Base-by-base conservation (phyloP, 2,113 vertebrate genomes). In the Cricetomys ansorgei region DNA sequence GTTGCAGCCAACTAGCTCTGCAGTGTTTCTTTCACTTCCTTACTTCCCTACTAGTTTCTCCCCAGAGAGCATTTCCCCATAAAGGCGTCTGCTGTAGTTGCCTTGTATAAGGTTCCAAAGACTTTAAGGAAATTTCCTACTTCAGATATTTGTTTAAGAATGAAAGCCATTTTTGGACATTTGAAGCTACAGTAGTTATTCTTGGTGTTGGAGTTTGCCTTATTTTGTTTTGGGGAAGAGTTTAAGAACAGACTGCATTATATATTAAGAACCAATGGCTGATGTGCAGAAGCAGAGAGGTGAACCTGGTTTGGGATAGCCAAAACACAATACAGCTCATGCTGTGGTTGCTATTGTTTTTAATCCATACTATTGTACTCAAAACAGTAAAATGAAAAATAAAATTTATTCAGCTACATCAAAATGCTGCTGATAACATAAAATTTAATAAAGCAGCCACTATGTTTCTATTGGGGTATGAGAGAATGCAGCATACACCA, bases 381-480 rank as follows among this genome's bases (percentile, higher is more conserved):
- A n/a, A 48, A 84, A 31, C 27, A 67, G 83, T 79, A 67, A 92
- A 86, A 91, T 50, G 31, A 55, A 83, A 84, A 64, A 48, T 83
- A 31, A n/a, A 76, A 83, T 73, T 73, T 50, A 62, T 34, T 37
- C 31, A 91, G 37, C 59, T 45, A 79, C 29, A 7, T 67, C 37
- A 55, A 79, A 94, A 84, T 83, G 62, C 59, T 92, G 16, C 48
- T 83, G 43, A 45, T 95, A 84, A 43, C 73, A 84, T 59, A 67
- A 94, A 88, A 90, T 90, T 45, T 95, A 75, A 84, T 73, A 88
- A 90, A 91, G 25, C 11, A 79, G 55, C 11, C 40, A 11, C 55
- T 55, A 43, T 23, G 59, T 70, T 70, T 72, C 55, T 88, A 13
- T 40, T 80, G 65, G 67, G 88, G 31, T 83, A 37, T 40, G 64